phyloP scores from a whole-genome alignment of 2,797 vertebrate genomes.

The Aplochiton taeniatus region DNA sequence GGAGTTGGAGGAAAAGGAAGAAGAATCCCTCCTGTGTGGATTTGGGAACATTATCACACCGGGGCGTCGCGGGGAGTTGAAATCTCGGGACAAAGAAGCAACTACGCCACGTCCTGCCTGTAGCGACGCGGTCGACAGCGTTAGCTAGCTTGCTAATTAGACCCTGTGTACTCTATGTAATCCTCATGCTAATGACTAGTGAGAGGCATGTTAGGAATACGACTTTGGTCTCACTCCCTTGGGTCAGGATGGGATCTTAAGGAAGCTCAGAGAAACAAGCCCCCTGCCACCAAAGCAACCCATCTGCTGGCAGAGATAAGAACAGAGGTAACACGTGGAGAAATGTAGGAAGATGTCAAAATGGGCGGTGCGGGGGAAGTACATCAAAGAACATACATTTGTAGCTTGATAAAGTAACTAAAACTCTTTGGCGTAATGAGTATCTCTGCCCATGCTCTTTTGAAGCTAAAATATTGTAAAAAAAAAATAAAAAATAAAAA shows the following conservation, averaged over 20 bases:
- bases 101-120: slow-evolving; percentile 1
- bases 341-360: not conserved
- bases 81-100: not conserved
- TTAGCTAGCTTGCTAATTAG: slow-evolving; percentile 7
- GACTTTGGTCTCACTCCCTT: not conserved
- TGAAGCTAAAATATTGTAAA: too few relatives aligned
- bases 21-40: not conserved
- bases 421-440: too few relatives aligned
- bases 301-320: slow-evolving; percentile 4
- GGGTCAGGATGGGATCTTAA: slow-evolving; percentile 1
- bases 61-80: slow-evolving; percentile 1
- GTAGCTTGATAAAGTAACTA: not conserved
- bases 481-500: too few relatives aligned
- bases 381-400: not conserved
- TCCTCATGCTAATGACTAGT: not conserved
- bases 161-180: not conserved
- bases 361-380: not conserved
- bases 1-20: too few relatives aligned
- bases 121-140: not conserved
- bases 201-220: slow-evolving; percentile 2
- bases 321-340: not conserved
- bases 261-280: not conserved
- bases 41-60: not conserved
- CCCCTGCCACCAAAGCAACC: slow-evolving; percentile 7
- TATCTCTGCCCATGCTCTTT: too few relatives aligned